Evolutionary conservation across 2,797 vertebrate species (phyloP).

Genomic region (Sebastes baramenuke): DNA sequence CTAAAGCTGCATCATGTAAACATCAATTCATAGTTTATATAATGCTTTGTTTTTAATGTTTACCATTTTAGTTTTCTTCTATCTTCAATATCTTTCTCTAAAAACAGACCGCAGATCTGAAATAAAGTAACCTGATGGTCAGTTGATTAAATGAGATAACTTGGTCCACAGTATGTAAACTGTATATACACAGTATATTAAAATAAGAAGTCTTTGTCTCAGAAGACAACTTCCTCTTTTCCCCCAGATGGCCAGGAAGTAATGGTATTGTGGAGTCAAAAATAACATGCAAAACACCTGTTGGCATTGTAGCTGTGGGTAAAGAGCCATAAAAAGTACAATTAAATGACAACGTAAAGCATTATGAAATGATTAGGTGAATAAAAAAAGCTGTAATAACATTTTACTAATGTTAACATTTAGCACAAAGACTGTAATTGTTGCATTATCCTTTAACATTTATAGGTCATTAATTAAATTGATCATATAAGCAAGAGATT

Average conservation of each 20-base stretch:
- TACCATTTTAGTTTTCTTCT: neutral
- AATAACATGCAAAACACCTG: slow-evolving; percentile 76
- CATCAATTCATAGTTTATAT: neutral
- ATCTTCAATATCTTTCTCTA: neutral
- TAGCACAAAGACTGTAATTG: neutral
- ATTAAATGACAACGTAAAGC: neutral
- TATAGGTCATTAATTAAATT: neutral
- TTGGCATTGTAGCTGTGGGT: slow-evolving; percentile 1
- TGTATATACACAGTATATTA: neutral
- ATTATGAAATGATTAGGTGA: neutral
- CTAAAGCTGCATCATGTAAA: no score
- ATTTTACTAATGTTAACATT: neutral
- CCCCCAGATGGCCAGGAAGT: slow-evolving; percentile 83
- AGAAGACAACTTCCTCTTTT: slow-evolving; percentile 82
- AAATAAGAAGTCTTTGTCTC: slow-evolving; percentile 27
- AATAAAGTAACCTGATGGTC: neutral
- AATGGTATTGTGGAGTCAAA: slow-evolving; percentile 52
- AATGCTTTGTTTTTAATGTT: neutral
- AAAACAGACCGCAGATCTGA: neutral
- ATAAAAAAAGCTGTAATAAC: neutral
- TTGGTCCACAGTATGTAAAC: neutral
- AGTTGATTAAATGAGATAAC: neutral
- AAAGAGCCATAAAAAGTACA: slow-evolving; percentile 4
- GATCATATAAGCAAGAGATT: slow-evolving; percentile 10
- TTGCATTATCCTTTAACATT: neutral